Conservation (phyloP, 2,888 invertebrate species). For the Eupithecia subumbrata region DNA sequence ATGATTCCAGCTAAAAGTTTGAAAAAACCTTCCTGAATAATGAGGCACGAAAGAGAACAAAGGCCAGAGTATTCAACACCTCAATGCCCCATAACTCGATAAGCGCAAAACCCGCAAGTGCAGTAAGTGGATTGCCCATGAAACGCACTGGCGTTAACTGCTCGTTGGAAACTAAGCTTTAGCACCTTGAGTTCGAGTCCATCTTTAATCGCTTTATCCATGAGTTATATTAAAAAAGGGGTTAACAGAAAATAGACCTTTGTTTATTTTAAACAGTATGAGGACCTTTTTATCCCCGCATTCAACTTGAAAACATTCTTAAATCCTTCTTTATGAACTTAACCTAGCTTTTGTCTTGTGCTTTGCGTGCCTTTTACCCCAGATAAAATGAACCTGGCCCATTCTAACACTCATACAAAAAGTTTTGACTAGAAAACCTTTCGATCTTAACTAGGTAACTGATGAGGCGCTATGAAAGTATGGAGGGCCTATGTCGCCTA, state of each 20-base stretch:
- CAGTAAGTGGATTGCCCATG: constrained; percentile 34
- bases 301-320: background rate
- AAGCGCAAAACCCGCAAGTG: constrained; percentile 32
- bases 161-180: constrained; percentile 20
- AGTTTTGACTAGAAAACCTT: no score
- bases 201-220: background rate
- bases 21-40: background rate
- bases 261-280: no score
- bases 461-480: no score
- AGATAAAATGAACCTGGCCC: no score
- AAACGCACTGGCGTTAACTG: constrained; percentile 19
- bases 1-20: no score
- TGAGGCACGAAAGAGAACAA: background rate
- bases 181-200: constrained; percentile 8
- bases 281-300: background rate
- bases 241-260: background rate
- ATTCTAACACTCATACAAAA: no score
- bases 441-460: no score
- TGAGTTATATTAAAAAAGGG: background rate
- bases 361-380: no score
- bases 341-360: no score
- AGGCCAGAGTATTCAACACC: background rate
- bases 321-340: background rate
- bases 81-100: constrained; percentile 29
- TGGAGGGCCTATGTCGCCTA: no score